These are phyloP conservation scores for Polymixis flavicincta DNA, from an alignment of 2,888 invertebrate genomes.

Conservation along the genomic window DNA sequence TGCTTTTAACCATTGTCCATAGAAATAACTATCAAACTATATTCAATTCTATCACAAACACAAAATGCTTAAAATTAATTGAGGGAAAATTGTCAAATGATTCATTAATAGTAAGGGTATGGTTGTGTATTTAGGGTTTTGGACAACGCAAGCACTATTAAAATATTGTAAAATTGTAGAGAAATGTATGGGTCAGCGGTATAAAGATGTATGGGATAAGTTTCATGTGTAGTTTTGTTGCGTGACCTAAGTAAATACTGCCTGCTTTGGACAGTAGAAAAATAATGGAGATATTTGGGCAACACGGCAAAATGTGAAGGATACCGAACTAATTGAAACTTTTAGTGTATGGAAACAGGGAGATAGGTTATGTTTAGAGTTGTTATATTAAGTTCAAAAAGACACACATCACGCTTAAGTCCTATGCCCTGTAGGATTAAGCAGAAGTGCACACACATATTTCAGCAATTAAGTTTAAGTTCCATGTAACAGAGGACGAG, in stretches of 20 bases:
- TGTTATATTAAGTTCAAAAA: neutral
- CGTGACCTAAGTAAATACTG: constrained; percentile 38
- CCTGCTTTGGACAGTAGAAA: neutral
- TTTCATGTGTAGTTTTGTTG: neutral
- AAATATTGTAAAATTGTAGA: constrained; percentile 10
- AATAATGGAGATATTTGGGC: constrained; percentile 6
- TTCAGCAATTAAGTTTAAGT: too few relatives aligned
- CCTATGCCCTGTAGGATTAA: too few relatives aligned
- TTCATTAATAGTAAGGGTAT: neutral
- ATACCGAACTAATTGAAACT: neutral
- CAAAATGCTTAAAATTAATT: constrained; percentile 4
- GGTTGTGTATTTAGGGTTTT: constrained; percentile 31
- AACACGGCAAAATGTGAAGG: neutral
- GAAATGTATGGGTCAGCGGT: neutral
- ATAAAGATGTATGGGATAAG: constrained; percentile 9
- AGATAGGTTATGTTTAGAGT: neutral
- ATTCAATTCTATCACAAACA: constrained; percentile 7
- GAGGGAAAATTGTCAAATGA: neutral
- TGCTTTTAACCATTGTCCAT: constrained; percentile 7
- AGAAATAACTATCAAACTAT: constrained; percentile 4
- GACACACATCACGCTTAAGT: neutral
- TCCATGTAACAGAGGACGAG: too few relatives aligned
- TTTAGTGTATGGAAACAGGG: neutral
- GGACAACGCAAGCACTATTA: constrained; percentile 15
- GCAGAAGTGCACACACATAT: too few relatives aligned